A percentile compares a stretch with the other conserved stretches of the same genome.
phyloP scores from a whole-genome alignment of 2,797 vertebrate species.

The Malacoraja senta region DNA sequence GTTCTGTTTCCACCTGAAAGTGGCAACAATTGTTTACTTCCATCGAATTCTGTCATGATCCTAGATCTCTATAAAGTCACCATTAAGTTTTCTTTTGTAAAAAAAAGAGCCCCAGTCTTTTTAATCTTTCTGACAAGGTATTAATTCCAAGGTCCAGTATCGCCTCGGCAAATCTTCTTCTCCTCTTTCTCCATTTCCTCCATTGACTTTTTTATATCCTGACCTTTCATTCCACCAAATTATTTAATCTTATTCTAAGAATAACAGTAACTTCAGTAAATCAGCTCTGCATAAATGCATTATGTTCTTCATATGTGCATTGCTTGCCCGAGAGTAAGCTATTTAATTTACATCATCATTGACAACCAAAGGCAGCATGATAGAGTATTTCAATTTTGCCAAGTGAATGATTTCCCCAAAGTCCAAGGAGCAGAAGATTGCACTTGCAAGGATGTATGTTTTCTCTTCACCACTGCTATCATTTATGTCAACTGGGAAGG shows the following conservation, averaged over 20 bases:
- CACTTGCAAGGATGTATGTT: slow-evolving; percentile 18
- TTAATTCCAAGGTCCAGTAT: background rate
- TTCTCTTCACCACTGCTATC: background rate
- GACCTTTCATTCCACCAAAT: background rate
- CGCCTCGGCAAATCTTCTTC: background rate
- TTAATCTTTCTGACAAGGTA: background rate
- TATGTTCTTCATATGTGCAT: slow-evolving; percentile 4
- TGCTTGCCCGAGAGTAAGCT: background rate
- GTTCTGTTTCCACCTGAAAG: background rate
- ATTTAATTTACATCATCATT: slow-evolving; percentile 17
- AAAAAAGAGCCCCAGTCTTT: background rate
- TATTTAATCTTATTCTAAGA: background rate
- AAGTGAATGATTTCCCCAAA: slow-evolving; percentile 15
- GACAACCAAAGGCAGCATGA: slow-evolving; percentile 4
- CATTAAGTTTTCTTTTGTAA: background rate
- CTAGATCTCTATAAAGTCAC: background rate
- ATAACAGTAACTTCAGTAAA: slow-evolving; percentile 12
- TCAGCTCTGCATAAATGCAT: slow-evolving; percentile 20
- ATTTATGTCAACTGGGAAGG: background rate
- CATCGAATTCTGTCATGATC: background rate
- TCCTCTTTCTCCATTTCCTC: background rate
- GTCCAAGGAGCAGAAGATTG: background rate
- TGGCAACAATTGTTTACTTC: background rate
- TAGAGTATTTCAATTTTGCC: slow-evolving; percentile 18
- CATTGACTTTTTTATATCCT: background rate